Conservation (phyloP, 2,888 invertebrate species). For the Disparrhopalites patrizii region DNA sequence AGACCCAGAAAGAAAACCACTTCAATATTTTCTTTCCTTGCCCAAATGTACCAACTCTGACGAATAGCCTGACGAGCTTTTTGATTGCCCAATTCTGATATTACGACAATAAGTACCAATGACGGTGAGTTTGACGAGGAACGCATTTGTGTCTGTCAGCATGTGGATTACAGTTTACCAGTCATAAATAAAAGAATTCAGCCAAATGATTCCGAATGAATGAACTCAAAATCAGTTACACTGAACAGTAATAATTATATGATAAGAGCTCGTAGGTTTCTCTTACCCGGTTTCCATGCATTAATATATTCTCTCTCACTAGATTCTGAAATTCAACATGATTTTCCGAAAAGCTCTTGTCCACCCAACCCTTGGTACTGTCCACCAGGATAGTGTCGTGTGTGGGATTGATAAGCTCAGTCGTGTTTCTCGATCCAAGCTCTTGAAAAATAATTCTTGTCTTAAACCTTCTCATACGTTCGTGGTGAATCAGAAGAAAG, state of each 20-base stretch:
- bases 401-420: neutral
- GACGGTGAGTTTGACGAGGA: too few relatives aligned
- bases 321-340: too few relatives aligned
- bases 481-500: neutral
- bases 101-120: constrained; percentile 10
- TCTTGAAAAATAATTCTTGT: neutral
- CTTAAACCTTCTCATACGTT: neutral
- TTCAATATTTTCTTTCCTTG: neutral
- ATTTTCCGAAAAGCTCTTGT: too few relatives aligned
- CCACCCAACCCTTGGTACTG: neutral
- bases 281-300: too few relatives aligned
- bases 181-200: too few relatives aligned
- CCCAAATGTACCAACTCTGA: constrained; percentile 13
- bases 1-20: constrained; percentile 15
- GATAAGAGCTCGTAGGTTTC: too few relatives aligned
- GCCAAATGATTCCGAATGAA: too few relatives aligned
- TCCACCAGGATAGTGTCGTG: neutral
- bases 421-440: constrained; percentile 3
- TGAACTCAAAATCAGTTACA: too few relatives aligned
- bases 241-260: too few relatives aligned
- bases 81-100: constrained; percentile 5
- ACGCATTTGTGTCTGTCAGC: too few relatives aligned
- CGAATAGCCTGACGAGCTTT: neutral
- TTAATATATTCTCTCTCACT: too few relatives aligned
- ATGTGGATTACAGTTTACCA: too few relatives aligned